Base-by-base conservation (phyloP, 1,140 invertebrate species). In the Colletes gigas region DNA sequence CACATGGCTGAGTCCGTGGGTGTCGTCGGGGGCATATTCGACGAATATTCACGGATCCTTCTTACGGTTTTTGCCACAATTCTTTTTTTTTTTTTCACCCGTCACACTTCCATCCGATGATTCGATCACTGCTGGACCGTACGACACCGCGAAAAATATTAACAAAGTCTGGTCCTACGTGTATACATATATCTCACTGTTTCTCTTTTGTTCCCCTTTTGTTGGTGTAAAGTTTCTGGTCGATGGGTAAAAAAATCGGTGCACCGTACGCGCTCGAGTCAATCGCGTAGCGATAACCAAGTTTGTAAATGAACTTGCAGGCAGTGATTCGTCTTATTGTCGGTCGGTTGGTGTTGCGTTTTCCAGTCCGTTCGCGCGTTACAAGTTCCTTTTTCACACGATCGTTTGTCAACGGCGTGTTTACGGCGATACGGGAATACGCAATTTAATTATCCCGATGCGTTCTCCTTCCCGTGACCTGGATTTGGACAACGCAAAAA, bases 1-100 rank as follows among this genome's bases (percentile, higher is more conserved):
- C 95, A 95, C 94, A 95, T 95, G 79, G 91, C 91, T 89, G 89
- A 86, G 74, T 90, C 84, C 69, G 88, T 84, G 71, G 90, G 85
- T 74, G 85, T 91, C 70, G 89, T 91, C 50, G 92, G 91, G 90
- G 92, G 91, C 92, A 93, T 93, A 88, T 85, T 90, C 87, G 88
- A 81, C 78, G 54, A 65, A 79, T 87, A 82, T 83, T 78, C 76
- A 83, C 77, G 82, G 82, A 69, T 77, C 73, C 50, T 60, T 54
- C 9, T 6, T 65, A 72, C 63, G 14, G 55, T 57, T 79, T 80
- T 72, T 30, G 30, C 74, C 74, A 83, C 63, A 68, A 84, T 59
- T 63, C 15, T 60, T 47, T 39, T 0, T 55, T 63, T n/a, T 60
- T 47, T 39, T 0, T 55, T 66, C 60, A 72, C 63, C 65, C 17